Conservation (phyloP, 2,888 invertebrate genomes). For the Eupithecia subfuscata region DNA sequence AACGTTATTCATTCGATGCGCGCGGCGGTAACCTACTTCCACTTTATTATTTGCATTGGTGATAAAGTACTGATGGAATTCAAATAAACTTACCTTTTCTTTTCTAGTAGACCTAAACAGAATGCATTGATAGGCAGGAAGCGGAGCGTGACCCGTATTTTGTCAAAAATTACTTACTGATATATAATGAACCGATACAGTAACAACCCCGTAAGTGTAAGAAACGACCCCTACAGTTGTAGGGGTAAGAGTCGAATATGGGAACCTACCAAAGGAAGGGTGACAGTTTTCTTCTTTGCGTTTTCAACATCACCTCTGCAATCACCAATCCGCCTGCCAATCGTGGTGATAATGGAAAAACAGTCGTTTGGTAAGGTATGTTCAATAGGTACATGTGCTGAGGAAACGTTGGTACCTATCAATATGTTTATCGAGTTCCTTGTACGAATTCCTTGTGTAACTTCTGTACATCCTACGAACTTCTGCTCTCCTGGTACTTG, state of each 20-base stretch:
- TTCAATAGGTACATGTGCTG: not conserved
- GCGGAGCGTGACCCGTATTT: not conserved
- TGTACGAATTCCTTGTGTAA: not conserved
- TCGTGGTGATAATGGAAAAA: too few relatives aligned
- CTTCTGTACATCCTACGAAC: not conserved
- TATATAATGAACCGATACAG: too few relatives aligned
- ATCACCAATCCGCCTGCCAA: too few relatives aligned
- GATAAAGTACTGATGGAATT: not conserved
- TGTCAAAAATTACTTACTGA: too few relatives aligned
- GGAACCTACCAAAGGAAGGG: too few relatives aligned
- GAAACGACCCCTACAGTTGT: too few relatives aligned
- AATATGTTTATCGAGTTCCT: not conserved
- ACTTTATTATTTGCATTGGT: not conserved
- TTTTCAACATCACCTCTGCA: too few relatives aligned
- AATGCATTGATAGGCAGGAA: not conserved
- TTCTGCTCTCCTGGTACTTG: not conserved
- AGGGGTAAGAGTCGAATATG: too few relatives aligned
- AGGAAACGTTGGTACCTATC: too few relatives aligned
- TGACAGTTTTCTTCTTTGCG: too few relatives aligned
- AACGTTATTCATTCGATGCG: constrained; percentile 25
- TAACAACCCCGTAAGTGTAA: too few relatives aligned
- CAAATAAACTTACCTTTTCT: not conserved
- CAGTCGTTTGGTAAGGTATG: too few relatives aligned
- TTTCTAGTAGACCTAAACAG: not conserved
- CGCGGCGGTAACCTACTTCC: constrained; percentile 11